Evolutionary conservation across 2,797 vertebrate genomes (phyloP).

Genomic region (Trichosurus vulpecula): DNA sequence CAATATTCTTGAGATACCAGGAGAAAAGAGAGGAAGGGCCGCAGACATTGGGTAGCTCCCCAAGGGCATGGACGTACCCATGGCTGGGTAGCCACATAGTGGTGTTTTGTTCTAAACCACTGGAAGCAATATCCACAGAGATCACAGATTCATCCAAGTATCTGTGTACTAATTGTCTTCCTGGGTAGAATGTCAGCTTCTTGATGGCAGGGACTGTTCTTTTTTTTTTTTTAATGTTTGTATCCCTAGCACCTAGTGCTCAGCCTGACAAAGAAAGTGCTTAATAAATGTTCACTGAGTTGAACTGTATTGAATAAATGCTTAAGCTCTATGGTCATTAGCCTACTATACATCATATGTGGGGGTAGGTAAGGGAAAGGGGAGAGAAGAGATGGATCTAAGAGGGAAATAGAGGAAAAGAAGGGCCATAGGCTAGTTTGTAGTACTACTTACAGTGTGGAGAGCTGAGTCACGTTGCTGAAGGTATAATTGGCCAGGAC

Average conservation of each 20-base stretch:
- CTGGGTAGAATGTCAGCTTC: not conserved
- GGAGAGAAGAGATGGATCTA: not conserved
- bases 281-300: not conserved
- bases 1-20: not conserved
- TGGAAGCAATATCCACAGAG: not conserved
- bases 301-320: not conserved
- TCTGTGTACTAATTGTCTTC: not conserved
- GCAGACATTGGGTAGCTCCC: not conserved
- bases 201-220: not conserved
- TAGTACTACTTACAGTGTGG: conserved; percentile 93
- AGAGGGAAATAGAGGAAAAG: not conserved
- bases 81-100: not conserved
- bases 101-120: not conserved
- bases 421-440: not conserved
- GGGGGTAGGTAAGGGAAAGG: not conserved
- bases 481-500: conserved; percentile 92
- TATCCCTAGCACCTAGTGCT: not conserved
- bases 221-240: not conserved
- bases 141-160: not conserved
- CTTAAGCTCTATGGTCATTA: not conserved
- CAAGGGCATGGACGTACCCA: not conserved
- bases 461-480: conserved; percentile 97
- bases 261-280: not conserved
- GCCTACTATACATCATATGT: not conserved
- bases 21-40: not conserved